Conservation (phyloP, 1,140 invertebrate species). For the Trissolcus basalis region DNA sequence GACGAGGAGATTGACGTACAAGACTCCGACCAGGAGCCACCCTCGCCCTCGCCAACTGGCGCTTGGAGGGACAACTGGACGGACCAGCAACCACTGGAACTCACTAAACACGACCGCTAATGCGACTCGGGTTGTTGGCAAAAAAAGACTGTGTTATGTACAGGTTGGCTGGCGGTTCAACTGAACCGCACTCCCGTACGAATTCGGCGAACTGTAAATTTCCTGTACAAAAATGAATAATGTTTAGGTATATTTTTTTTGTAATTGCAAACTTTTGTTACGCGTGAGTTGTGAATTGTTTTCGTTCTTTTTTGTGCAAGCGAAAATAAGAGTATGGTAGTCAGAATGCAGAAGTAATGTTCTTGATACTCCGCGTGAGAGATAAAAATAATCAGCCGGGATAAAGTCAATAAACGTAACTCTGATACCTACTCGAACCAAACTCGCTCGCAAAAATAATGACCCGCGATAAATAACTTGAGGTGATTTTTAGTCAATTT, state of each 20-base stretch:
- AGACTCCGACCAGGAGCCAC: slow-evolving; percentile 79
- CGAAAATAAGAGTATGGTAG: slow-evolving; percentile 1
- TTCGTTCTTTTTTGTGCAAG: background rate
- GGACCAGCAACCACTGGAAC: slow-evolving; percentile 73
- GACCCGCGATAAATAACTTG: slow-evolving; percentile 48
- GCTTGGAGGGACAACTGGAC: slow-evolving; percentile 72
- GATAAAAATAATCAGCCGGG: slow-evolving; percentile 29
- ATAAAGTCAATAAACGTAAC: slow-evolving; percentile 54
- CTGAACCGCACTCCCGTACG: too few relatives aligned
- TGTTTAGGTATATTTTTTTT: background rate
- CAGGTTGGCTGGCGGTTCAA: slow-evolving; percentile 5
- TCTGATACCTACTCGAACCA: slow-evolving; percentile 47
- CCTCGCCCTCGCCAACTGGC: slow-evolving; percentile 51
- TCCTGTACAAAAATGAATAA: background rate
- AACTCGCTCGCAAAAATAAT: slow-evolving; percentile 46
- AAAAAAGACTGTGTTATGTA: slow-evolving; percentile 25
- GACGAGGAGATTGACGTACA: slow-evolving; percentile 85
- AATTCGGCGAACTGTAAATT: too few relatives aligned
- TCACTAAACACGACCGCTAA: slow-evolving; percentile 75
- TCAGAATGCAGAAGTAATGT: slow-evolving; percentile 15
- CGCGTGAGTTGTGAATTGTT: too few relatives aligned
- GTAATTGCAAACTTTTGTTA: background rate
- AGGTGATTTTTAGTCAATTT: slow-evolving; percentile 56
- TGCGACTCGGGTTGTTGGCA: background rate
- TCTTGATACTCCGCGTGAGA: slow-evolving; percentile 15